Evolutionary conservation across 2,113 vertebrate species (phyloP), one percentile per base, ranked within the genome.

Genomic region (Limnothrissa miodon): DNA sequence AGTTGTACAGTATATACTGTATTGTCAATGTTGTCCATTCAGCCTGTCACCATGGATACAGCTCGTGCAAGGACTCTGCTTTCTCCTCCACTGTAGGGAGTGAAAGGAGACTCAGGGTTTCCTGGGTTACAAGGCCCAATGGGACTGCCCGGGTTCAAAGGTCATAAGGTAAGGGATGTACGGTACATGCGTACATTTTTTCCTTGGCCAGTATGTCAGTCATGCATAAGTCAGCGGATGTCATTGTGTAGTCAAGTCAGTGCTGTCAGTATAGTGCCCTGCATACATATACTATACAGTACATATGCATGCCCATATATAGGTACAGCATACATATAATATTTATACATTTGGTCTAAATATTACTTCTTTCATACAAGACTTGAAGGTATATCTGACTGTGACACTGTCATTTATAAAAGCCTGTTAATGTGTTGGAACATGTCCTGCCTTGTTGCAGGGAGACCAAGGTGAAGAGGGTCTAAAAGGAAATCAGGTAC

Each of bases 101-200:
- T 80, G 4, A 25, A 25, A 0, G 94, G 94, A 1, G 92, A 93
- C 11, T 80, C 89, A 0, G 94, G 93, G 2, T 39, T 89, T 39
- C 89, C 89, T 33, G 94, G 94, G 7, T 78, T 84, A 74, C 91
- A 90, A 0, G 93, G 93, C 2, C 45, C 78, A n/a, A 83, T 84
- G 81, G 94, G 93, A 0, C 66, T 90, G 79, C 90, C 90, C 0
- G 94, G 94, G 39, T 91, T 92, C 88, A 95, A 95, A 93, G 94
- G 94, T 85, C 92, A 94, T 62, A 92, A 91, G 93, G 94, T 94
- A 83, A 13, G 10, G 33, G 2, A 1, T 4, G 13, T 0, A 74
- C 29, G 36, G 9, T 11, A 36, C 6, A 70, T 29, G 15, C 62
- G 33, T 29, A 70, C 62, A 17, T 33, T 36, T 29, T 5, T 29